Percentiles rank a stretch among this genome's conserved stretches.
Evolutionary conservation across 2,888 invertebrate genomes (phyloP).

Genomic region (Nudaria mundana): DNA sequence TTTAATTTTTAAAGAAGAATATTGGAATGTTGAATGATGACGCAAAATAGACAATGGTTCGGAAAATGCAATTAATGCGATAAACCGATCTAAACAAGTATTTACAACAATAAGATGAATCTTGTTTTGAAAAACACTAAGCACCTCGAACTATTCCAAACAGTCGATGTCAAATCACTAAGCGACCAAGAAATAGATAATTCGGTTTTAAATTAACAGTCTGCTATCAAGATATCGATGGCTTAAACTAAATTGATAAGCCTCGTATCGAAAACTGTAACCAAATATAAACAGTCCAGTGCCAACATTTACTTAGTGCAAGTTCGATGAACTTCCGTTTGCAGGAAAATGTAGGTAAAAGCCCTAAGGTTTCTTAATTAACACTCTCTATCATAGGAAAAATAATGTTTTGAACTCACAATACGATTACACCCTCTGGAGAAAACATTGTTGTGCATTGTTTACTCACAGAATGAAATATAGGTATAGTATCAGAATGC

Average conservation of each 20-base stretch:
- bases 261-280: constrained; percentile 54
- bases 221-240: constrained; percentile 28
- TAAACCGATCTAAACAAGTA: constrained; percentile 33
- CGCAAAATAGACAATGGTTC: too few species aligned
- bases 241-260: constrained; percentile 55
- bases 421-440: too few species aligned
- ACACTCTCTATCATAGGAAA: too few species aligned
- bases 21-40: too few species aligned
- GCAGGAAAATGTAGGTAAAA: constrained; percentile 51
- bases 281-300: constrained; percentile 34
- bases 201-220: constrained; percentile 20
- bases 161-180: background rate
- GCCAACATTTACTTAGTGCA: constrained; percentile 24
- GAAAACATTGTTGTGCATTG: too few species aligned
- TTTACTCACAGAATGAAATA: too few species aligned
- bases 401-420: too few species aligned
- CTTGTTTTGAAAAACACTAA: constrained; percentile 9
- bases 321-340: constrained; percentile 75
- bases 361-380: too few species aligned
- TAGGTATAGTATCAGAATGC: background rate
- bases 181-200: background rate
- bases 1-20: too few species aligned
- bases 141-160: background rate
- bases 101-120: constrained; percentile 25
- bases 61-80: too few species aligned